Conservation (phyloP, 2,113 vertebrate genomes). For the Pionites leucogaster region DNA sequence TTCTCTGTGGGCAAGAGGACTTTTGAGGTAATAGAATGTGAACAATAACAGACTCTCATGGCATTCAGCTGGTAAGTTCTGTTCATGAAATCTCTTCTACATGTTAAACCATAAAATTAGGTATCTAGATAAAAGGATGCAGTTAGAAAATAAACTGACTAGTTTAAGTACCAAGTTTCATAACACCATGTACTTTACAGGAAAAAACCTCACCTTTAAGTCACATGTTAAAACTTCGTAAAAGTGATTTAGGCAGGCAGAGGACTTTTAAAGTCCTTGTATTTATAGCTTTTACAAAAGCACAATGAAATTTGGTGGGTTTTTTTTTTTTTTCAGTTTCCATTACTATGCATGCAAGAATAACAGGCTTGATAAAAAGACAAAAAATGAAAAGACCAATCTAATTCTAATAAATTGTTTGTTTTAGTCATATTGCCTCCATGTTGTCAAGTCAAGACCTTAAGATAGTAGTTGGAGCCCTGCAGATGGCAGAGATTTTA, state of each 20-base stretch:
- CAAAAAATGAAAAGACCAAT: neutral
- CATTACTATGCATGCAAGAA: neutral
- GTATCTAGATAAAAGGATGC: neutral
- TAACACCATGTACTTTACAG: neutral
- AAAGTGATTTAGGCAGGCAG: neutral
- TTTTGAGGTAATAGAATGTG: neutral
- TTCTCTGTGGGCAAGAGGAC: neutral
- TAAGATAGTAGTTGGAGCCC: constrained; percentile 98
- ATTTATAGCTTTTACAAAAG: neutral
- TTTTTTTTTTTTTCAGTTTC: neutral
- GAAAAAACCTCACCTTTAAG: neutral
- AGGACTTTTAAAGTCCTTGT: neutral
- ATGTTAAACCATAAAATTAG: neutral
- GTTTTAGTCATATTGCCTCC: constrained; percentile 96
- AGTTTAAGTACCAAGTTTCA: neutral
- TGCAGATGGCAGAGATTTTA: constrained; percentile 99
- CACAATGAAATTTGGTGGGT: neutral
- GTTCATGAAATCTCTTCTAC: neutral
- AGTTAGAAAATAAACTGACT: neutral
- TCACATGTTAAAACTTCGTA: neutral
- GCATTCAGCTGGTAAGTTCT: neutral
- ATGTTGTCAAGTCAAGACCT: constrained; percentile 99
- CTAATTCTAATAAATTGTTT: constrained; percentile 43
- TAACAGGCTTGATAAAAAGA: neutral
- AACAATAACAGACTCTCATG: neutral